phyloP scores from a whole-genome alignment of 2,888 invertebrate genomes.

The Clostera curtula region DNA sequence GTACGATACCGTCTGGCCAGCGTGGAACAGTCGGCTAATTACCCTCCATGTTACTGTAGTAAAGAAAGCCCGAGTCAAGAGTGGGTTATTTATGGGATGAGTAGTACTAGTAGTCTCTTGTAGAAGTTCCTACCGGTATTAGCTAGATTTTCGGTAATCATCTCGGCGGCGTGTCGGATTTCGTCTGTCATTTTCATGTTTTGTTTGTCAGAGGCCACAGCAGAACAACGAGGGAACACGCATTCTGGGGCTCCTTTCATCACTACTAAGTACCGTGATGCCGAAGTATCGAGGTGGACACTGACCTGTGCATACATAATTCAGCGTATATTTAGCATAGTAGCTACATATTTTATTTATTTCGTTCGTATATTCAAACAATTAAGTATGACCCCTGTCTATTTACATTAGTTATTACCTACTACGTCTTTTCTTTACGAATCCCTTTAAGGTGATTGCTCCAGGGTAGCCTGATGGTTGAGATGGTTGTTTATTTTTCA shows the following conservation, averaged over 20 bases:
- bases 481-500: too few relatives aligned
- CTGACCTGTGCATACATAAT: slow-evolving; percentile 47
- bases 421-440: too few relatives aligned
- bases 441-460: too few relatives aligned
- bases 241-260: slow-evolving; percentile 99
- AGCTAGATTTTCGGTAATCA: slow-evolving; percentile 43
- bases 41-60: too few relatives aligned
- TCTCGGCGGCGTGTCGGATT: slow-evolving; percentile 34
- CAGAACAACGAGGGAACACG: slow-evolving; percentile 88
- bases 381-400: too few relatives aligned
- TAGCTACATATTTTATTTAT: neutral
- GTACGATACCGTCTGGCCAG: too few relatives aligned
- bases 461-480: too few relatives aligned
- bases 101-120: too few relatives aligned
- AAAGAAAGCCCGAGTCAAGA: too few relatives aligned
- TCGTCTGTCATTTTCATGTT: slow-evolving; percentile 63
- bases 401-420: too few relatives aligned
- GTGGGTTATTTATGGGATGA: too few relatives aligned
- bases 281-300: slow-evolving; percentile 87
- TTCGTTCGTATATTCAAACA: neutral
- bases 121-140: slow-evolving; percentile 59
- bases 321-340: slow-evolving; percentile 4
- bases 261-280: slow-evolving; percentile 85
- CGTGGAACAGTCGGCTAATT: too few relatives aligned
- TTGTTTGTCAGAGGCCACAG: slow-evolving; percentile 86